Percentiles rank a stretch among this genome's conserved stretches.
Evolutionary conservation across 2,888 invertebrate species (phyloP).

Genomic region (Eulithis prunata): DNA sequence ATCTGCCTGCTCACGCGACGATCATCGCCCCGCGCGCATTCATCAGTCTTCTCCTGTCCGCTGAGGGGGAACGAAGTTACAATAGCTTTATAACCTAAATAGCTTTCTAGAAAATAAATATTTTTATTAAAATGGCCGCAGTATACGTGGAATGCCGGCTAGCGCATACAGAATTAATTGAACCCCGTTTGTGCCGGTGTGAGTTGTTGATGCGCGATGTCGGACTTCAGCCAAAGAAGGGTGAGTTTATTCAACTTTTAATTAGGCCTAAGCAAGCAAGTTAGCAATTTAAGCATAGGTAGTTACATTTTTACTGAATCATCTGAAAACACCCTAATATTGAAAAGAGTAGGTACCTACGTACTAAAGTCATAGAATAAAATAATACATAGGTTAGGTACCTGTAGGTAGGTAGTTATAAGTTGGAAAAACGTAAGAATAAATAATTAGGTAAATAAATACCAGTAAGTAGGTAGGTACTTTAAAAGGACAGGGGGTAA

Average conservation of each 20-base stretch:
- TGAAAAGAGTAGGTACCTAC: background rate
- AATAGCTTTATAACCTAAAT: slow-evolving; percentile 1
- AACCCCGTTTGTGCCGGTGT: slow-evolving; percentile 33
- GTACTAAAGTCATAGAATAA: too few species aligned
- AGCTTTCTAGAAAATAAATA: too few species aligned
- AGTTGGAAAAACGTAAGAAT: background rate
- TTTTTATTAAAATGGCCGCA: slow-evolving; percentile 24
- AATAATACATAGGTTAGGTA: too few species aligned
- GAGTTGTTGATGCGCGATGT: slow-evolving; percentile 34
- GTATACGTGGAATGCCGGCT: slow-evolving; percentile 34
- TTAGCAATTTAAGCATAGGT: too few species aligned
- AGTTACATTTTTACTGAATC: too few species aligned
- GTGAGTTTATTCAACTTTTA: slow-evolving; percentile 18
- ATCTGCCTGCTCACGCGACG: slow-evolving; percentile 31
- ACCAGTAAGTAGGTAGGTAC: too few species aligned
- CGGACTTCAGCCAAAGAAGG: slow-evolving; percentile 16
- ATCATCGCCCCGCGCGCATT: background rate
- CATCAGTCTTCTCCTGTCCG: slow-evolving; percentile 18
- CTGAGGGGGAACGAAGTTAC: slow-evolving; percentile 4
- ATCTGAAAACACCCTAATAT: too few species aligned
- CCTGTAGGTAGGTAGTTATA: too few species aligned
- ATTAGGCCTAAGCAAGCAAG: background rate
- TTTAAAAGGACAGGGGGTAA: too few species aligned
- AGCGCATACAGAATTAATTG: slow-evolving; percentile 30
- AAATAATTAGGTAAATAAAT: too few species aligned